A percentile compares a stretch with the other conserved stretches of the same genome.
Evolutionary conservation across 2,797 vertebrate genomes (phyloP).

Genomic region (Typhlichthys subterraneus): DNA sequence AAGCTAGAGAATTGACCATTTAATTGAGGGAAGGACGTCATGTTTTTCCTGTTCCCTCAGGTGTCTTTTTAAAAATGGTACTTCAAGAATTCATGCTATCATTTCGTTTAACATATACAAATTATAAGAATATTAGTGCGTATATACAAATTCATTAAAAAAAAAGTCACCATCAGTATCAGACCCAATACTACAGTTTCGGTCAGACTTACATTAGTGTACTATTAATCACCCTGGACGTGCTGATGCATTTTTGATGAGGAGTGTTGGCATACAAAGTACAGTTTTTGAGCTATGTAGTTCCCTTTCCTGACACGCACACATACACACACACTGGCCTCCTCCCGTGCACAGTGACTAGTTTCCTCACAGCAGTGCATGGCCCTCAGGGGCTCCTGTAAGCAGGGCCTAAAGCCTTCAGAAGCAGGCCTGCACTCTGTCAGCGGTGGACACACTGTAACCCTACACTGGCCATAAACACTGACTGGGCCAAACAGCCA

Average conservation of each 20-base stretch:
- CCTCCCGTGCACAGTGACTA: constrained; percentile 17
- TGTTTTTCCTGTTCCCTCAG: too few species aligned
- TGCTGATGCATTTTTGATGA: constrained; percentile 62
- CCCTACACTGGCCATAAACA: constrained; percentile 68
- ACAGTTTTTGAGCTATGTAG: constrained; percentile 42
- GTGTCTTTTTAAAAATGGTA: too few species aligned
- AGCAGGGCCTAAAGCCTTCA: constrained; percentile 48
- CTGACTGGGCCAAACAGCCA: constrained; percentile 23
- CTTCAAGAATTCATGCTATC: too few species aligned
- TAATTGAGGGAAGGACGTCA: too few species aligned
- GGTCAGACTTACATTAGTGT: background rate
- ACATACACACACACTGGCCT: constrained; percentile 4
- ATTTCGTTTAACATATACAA: too few species aligned
- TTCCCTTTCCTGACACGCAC: constrained; percentile 33
- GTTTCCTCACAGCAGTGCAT: constrained; percentile 10
- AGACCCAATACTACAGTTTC: too few species aligned
- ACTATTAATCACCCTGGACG: constrained; percentile 55
- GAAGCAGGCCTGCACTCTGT: constrained; percentile 68
- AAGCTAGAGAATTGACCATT: too few species aligned
- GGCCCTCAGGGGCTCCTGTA: constrained; percentile 34
- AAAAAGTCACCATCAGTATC: too few species aligned
- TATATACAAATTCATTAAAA: too few species aligned
- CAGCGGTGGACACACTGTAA: constrained; percentile 65
- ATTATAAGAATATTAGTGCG: too few species aligned
- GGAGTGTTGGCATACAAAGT: constrained; percentile 47